Conservation (phyloP, 2,113 vertebrate genomes). For the Larimichthys crocea region DNA sequence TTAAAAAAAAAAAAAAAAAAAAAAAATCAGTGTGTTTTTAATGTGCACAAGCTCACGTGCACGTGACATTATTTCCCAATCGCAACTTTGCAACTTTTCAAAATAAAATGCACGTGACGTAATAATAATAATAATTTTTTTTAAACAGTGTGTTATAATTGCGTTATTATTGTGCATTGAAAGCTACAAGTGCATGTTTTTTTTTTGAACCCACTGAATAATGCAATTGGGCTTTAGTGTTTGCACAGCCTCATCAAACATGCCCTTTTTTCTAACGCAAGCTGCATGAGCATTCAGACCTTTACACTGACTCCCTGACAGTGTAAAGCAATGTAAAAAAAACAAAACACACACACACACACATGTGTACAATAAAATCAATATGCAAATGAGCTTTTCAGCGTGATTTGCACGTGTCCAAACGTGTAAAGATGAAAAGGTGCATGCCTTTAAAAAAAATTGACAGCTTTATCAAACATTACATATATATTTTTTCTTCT, state of each 20-base stretch:
- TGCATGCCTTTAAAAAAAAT: constrained; percentile 30
- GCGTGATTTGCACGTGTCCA: constrained; percentile 78
- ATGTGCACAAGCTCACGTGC: constrained; percentile 39
- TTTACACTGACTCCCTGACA: constrained; percentile 45
- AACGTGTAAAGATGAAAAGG: constrained; percentile 37
- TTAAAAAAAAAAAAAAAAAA: neutral
- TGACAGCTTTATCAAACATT: neutral
- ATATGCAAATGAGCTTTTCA: constrained; percentile 69
- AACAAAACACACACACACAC: neutral
- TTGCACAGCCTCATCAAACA: constrained; percentile 76
- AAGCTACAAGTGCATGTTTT: constrained; percentile 57
- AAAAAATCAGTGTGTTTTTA: neutral
- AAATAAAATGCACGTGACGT: constrained; percentile 9
- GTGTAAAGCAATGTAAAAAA: constrained; percentile 52
- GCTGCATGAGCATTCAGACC: constrained; percentile 56
- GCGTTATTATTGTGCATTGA: constrained; percentile 16
- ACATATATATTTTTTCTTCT: neutral
- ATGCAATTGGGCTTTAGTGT: constrained; percentile 64
- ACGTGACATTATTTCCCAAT: neutral
- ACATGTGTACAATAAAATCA: constrained; percentile 56
- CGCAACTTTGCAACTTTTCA: neutral
- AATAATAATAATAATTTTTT: too few relatives aligned
- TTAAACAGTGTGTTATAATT: constrained; percentile 4
- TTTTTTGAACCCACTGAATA: constrained; percentile 53
- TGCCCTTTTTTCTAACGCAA: constrained; percentile 68